Evolutionary conservation across 2,113 vertebrate species (phyloP), one percentile per base, ranked within the genome.

Genomic region (Elanoides forficatus): DNA sequence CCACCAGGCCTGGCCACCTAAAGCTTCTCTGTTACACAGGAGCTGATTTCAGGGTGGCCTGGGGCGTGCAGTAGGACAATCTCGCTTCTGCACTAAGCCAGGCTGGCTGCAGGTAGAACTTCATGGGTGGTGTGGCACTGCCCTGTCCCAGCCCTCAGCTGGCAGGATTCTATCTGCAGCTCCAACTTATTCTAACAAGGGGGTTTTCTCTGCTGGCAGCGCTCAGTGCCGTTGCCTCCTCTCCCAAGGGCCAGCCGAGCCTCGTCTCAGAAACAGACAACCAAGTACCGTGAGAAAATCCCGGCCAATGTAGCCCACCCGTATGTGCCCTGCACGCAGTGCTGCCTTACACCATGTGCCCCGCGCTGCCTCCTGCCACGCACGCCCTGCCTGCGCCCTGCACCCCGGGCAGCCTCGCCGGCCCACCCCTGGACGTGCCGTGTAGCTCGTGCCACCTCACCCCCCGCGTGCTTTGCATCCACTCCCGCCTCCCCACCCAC

Each of bases 291-390:
- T 0, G 17, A 86, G 40, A 32, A 18, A 38, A 40, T 50, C 52
- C 43, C 9, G 1, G 45, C 45, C 8, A 4, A 1, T 1, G 34
- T 1, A 9, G 29, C 16, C n/a, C 47, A 38, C 16, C 40, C 21
- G 3, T 10, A 3, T 0, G 3, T 14, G 32, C 36, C 52, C 52
- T 1, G 1, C 15, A 19, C 2, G 2, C 21, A 7, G 43, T 2
- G 13, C 66, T 62, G 76, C 42, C 40, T 81, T 8, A 43, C 15
- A 6, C 60, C 23, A 3, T 17, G 34, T 7, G 11, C 68, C 59
- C 26, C 10, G 67, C 4, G 4, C 67, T 9, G 27, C 52, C 70
- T 55, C 10, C 7, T 36, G 26, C n/a, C 32, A 4, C 1, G 27
- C 56, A 14, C 11, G 3, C 27, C 32, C 47, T 5, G 8, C 7